Base-by-base conservation (phyloP, 1,140 invertebrate genomes). In the Lepidurus couesii region DNA sequence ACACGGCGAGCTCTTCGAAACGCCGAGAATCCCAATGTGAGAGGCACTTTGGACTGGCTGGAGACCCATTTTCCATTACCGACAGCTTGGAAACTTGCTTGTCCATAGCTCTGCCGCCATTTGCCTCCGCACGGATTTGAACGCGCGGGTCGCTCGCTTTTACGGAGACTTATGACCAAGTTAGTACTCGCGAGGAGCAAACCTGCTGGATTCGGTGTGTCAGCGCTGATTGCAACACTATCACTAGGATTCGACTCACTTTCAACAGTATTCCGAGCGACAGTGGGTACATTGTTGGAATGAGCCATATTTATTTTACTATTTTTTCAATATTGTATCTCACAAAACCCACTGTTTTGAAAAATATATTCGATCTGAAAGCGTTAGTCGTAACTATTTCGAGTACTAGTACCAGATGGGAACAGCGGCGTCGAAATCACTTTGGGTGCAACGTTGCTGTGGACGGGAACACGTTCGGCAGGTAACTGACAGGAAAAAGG, bases 11-110 rank as follows among this genome's bases (percentile, higher is more conserved):
- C 78, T 24, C 73, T 42, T 1, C 78, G 78, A 75, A 79, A 79
- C 10, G 78, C 78, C 42, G 78, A 79, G n/a, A 79, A 79, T 74
- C 78, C 75, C 73, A 75, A 78, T n/a, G 53, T 65, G 8, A 65
- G 53, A 16, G 53, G 53, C 53, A 65, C 53, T 65, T 65, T 65
- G 8, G 53, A 65, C 21, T 65, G 53, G 13, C 53, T 65, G 7
- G 53, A 65, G n/a, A 65, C 16, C 16, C 16, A n/a, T 65, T 65
- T 65, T 4, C 53, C 53, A 21, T 65, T 65, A 65, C 16, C 16
- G 0, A 16, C 21, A 34, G 34, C 34, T 21, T 13, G 21, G 16
- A 65, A 65, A 65, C 16, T 65, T 13, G 16, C 53, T 65, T 13
- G 53, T 21, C 53, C 53, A 65, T 65, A 65, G 53, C 21, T 65